Percentiles rank a stretch among this genome's conserved stretches.
Conservation (phyloP, 2,113 vertebrate genomes). For the Ctenomys sociabilis region DNA sequence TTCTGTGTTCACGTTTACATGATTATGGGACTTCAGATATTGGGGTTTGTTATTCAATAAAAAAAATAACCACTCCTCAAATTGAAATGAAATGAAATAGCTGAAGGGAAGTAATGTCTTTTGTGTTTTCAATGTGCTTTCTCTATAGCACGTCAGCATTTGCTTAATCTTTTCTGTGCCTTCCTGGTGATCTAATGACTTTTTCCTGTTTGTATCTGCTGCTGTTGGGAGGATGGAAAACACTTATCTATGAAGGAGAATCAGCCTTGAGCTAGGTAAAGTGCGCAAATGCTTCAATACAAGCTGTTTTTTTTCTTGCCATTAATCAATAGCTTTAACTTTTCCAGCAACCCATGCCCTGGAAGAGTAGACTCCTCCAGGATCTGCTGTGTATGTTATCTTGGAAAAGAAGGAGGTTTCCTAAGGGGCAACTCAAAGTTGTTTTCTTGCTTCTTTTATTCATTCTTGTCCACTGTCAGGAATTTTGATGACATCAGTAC, state of each 20-base stretch:
- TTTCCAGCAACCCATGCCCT: slow-evolving; percentile 63
- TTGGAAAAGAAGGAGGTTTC: slow-evolving; percentile 18
- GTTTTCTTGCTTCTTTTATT: background rate
- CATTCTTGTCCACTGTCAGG: background rate
- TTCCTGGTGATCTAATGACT: slow-evolving; percentile 67
- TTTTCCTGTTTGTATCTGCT: slow-evolving; percentile 72
- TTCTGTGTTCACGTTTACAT: background rate
- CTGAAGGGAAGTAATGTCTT: background rate
- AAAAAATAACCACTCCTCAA: background rate
- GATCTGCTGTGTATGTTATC: background rate
- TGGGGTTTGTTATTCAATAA: slow-evolving; percentile 19
- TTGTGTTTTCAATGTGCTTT: background rate
- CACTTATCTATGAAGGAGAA: slow-evolving; percentile 42
- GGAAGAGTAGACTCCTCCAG: slow-evolving; percentile 42
- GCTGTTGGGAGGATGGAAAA: slow-evolving; percentile 64
- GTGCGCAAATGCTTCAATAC: slow-evolving; percentile 65
- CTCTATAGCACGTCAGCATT: background rate
- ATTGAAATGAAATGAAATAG: slow-evolving; percentile 36
- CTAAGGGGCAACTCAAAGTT: background rate
- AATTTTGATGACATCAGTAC: background rate
- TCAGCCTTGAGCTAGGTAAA: slow-evolving; percentile 63
- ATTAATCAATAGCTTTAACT: slow-evolving; percentile 64
- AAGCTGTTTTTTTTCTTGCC: slow-evolving; percentile 64
- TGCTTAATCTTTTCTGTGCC: slow-evolving; percentile 23
- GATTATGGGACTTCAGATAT: background rate